Percentiles rank a stretch among this genome's conserved stretches.
Conservation (phyloP, 2,797 vertebrate species). For the Serranus cabrilla region DNA sequence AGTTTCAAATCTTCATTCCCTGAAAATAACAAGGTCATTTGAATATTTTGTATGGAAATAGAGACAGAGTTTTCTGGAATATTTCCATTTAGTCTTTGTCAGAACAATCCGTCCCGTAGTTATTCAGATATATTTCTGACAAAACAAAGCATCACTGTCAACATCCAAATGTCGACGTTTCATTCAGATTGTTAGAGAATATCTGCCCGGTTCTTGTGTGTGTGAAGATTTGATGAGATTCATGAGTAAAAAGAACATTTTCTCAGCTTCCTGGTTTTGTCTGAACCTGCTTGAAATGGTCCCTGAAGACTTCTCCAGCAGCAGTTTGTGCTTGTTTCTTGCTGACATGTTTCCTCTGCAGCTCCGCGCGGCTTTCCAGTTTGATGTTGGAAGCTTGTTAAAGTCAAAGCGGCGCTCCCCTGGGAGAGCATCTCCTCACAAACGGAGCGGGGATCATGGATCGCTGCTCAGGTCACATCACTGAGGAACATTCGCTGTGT, state of each 20-base stretch:
- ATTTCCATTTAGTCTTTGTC: too few relatives aligned
- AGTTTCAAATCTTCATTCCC: too few relatives aligned
- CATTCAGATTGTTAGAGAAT: not conserved
- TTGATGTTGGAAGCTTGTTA: conserved; percentile 31
- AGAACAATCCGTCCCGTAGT: too few relatives aligned
- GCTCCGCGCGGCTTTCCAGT: conserved; percentile 33
- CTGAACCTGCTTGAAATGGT: not conserved
- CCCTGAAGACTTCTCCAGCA: not conserved
- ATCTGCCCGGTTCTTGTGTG: not conserved
- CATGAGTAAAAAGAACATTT: not conserved
- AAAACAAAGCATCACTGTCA: not conserved
- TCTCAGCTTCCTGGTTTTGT: not conserved
- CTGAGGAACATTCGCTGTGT: not conserved
- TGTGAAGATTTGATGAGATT: not conserved
- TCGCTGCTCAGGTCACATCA: conserved; percentile 33
- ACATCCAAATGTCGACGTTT: not conserved
- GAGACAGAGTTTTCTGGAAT: too few relatives aligned
- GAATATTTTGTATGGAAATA: too few relatives aligned
- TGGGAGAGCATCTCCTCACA: conserved; percentile 22
- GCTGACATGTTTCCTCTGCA: not conserved
- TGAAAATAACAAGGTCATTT: too few relatives aligned
- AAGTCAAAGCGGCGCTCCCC: conserved; percentile 26
- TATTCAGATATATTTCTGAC: too few relatives aligned
- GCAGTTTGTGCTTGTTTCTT: not conserved
- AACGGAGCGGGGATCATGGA: conserved; percentile 15